Evolutionary conservation across 1,140 invertebrate species (phyloP).

Genomic region (Cherax quadricarinatus): DNA sequence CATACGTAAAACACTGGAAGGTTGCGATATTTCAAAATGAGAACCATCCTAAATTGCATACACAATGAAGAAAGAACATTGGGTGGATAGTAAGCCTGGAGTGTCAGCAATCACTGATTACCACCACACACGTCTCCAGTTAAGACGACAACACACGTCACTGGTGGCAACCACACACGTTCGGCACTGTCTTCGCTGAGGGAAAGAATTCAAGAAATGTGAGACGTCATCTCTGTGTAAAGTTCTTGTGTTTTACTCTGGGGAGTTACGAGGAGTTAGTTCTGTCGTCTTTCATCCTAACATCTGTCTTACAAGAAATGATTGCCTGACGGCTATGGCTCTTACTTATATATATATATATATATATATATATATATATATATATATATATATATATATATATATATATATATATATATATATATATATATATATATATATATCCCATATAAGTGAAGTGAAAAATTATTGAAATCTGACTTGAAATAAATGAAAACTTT

Average conservation of each 20-base stretch:
- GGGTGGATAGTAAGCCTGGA: no score
- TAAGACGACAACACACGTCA: not conserved
- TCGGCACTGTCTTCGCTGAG: not conserved
- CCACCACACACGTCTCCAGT: no score
- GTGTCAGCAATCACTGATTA: no score
- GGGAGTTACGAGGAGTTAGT: not conserved
- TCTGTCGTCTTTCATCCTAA: not conserved
- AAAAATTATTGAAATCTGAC: no score
- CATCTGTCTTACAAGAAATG: not conserved
- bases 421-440: not conserved
- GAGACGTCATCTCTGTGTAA: not conserved
- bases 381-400: conserved; percentile 16
- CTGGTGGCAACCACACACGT: not conserved
- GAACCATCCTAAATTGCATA: no score
- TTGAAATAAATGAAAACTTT: no score
- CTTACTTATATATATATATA: not conserved
- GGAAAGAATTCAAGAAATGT: conserved; percentile 4
- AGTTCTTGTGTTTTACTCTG: not conserved
- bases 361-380: conserved; percentile 19
- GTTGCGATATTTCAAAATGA: no score
- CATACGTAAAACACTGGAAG: no score
- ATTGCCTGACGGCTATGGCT: not conserved
- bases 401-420: conserved; percentile 13
- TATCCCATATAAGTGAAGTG: no score
- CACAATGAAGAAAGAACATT: no score